phyloP scores from a whole-genome alignment of 53 echinoderm and acorn worm genomes.

The Holothuria leucospilota region DNA sequence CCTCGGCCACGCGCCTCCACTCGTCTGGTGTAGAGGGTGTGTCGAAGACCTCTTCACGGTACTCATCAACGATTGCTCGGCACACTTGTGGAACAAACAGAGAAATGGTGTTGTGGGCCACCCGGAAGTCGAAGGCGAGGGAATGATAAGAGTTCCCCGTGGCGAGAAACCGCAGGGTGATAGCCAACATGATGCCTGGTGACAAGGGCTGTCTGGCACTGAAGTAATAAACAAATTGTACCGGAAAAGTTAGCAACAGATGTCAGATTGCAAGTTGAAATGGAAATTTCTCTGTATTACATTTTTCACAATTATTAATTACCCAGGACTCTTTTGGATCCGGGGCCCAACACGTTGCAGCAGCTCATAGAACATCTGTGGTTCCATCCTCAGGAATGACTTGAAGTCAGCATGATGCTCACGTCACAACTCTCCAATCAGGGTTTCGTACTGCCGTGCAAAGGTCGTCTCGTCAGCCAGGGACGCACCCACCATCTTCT shows the following conservation, averaged over 20 bases:
- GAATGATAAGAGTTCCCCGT: too few relatives aligned
- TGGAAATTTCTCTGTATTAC: too few relatives aligned
- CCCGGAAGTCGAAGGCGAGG: too few relatives aligned
- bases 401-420: conserved; percentile 5
- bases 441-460: conserved; percentile 44
- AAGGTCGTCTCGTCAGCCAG: conserved; percentile 16
- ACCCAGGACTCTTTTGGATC: not conserved
- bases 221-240: too few relatives aligned
- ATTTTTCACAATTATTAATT: too few relatives aligned
- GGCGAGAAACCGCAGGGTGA: too few relatives aligned
- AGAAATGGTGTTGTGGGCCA: not conserved
- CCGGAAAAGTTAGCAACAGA: too few relatives aligned
- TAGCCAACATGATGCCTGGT: too few relatives aligned
- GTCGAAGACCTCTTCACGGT: conserved; percentile 6
- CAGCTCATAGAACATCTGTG: not conserved
- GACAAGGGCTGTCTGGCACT: too few relatives aligned
- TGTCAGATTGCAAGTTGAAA: too few relatives aligned
- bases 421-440: not conserved
- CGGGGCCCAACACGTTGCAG: conserved; percentile 14
- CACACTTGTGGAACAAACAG: conserved; percentile 38
- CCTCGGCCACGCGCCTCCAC: conserved; percentile 46
- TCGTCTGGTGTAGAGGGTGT: conserved; percentile 42
- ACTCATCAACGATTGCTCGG: conserved; percentile 21
- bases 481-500: conserved; percentile 42
- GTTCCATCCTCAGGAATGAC: conserved; percentile 25